Evolutionary conservation across 1,140 invertebrate species (phyloP), one percentile per base, ranked within the genome.

Genomic region (Ceratosolen solmsi): DNA sequence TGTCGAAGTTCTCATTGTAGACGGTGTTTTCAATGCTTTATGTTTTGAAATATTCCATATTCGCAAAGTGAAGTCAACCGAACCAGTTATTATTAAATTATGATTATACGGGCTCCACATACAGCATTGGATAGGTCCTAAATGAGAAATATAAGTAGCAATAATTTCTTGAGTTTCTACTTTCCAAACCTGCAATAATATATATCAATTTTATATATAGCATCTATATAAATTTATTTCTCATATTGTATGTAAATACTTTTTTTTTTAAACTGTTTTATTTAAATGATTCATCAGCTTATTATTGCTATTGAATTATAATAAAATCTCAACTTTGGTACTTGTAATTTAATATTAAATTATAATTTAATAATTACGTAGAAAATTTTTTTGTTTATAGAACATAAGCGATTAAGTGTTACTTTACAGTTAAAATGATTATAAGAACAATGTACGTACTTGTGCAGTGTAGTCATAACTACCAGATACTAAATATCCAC

Each of bases 381-480:
- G n/a, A n/a, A n/a, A n/a, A n/a, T n/a, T n/a, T n/a, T n/a, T n/a
- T n/a, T n/a, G n/a, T n/a, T n/a, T n/a, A n/a, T n/a, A n/a, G n/a
- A n/a, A n/a, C n/a, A n/a, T n/a, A n/a, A n/a, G n/a, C n/a, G n/a
- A n/a, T n/a, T n/a, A n/a, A n/a, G 13, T 46, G 17, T 54, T 38
- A 36, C 22, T 38, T 65, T 13, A 38, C 17, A 38, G 22, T 7
- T 38, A 36, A 68, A 38, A 38, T 0, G 2, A 22, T n/a, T 20
- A 68, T 74, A 2, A 54, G 49, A 80, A 78, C 22, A 30, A 78
- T 36, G 25, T 63, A 81, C 88, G 38, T 71, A 74, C 95, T 90
- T 94, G 93, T 70, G 94, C 94, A 60, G 93, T 94, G 22, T 91
- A 89, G 89, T 96, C 95, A 84, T 94, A 94, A 33, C 95, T 95